Conservation (phyloP, 2,113 vertebrate genomes). For the Ia io region DNA sequence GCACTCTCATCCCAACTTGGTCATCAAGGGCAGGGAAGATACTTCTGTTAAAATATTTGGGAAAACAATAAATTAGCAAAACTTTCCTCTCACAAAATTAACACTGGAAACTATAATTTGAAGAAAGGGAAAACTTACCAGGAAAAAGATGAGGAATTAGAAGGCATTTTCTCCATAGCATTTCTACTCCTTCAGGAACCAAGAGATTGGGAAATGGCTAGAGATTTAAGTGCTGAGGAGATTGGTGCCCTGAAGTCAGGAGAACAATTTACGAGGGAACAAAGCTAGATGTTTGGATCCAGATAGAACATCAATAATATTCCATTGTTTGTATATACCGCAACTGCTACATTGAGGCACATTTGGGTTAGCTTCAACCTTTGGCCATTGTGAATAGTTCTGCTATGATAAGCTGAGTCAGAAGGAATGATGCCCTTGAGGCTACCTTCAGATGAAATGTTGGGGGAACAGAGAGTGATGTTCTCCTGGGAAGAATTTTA, state of each 20-base stretch:
- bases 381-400: neutral
- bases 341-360: neutral
- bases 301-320: neutral
- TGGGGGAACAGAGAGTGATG: neutral
- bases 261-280: neutral
- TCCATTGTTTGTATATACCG: neutral
- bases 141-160: neutral
- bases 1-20: neutral
- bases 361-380: neutral
- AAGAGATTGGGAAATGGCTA: neutral
- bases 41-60: neutral
- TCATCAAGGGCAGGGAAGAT: neutral
- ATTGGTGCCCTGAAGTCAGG: neutral
- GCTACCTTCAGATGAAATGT: neutral
- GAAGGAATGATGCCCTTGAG: neutral
- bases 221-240: neutral
- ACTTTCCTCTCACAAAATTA: neutral
- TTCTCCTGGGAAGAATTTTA: neutral
- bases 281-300: neutral
- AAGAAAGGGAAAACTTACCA: neutral
- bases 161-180: neutral
- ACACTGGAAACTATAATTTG: neutral
- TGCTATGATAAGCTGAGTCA: neutral
- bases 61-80: neutral
- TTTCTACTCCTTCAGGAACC: neutral